Percentiles rank a stretch among this genome's conserved stretches.
phyloP scores from a whole-genome alignment of 2,888 invertebrate genomes.

The Scaptomyza parva region DNA sequence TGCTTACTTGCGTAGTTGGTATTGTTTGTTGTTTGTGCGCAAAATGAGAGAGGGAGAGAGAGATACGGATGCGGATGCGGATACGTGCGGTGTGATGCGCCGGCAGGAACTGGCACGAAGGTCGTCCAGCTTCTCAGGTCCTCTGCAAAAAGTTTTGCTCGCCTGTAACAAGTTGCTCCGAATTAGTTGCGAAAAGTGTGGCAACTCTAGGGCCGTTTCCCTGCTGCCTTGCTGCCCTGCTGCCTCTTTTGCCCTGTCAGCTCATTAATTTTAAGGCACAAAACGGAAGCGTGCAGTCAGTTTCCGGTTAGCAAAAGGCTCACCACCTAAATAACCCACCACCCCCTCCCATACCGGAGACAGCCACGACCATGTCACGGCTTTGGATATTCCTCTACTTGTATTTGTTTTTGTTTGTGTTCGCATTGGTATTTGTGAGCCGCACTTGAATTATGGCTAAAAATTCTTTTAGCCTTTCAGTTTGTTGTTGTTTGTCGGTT shows the following conservation, averaged over 20 bases:
- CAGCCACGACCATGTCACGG: constrained; percentile 61
- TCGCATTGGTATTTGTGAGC: constrained; percentile 50
- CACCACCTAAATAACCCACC: constrained; percentile 22
- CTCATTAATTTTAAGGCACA: constrained; percentile 79
- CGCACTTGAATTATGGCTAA: constrained; percentile 71
- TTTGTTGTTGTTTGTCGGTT: constrained; percentile 36
- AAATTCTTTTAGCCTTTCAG: constrained; percentile 57
- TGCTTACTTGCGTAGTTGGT: constrained; percentile 4
- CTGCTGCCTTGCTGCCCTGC: constrained; percentile 2
- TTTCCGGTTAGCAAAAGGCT: constrained; percentile 73
- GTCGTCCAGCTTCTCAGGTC: constrained; percentile 59
- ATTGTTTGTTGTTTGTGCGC: constrained; percentile 34
- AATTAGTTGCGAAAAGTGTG: constrained; percentile 79
- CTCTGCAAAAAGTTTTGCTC: constrained; percentile 63
- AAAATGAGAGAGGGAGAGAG: constrained; percentile 4
- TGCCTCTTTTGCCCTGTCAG: constrained; percentile 49
- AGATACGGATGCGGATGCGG: constrained; percentile 55
- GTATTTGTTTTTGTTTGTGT: constrained; percentile 3
- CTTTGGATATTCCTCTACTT: constrained; percentile 45
- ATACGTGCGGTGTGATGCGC: constrained; percentile 74
- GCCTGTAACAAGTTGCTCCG: constrained; percentile 74
- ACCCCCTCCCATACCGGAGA: constrained; percentile 48
- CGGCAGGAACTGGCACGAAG: constrained; percentile 76
- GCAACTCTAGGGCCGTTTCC: constrained; percentile 67
- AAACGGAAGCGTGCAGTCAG: constrained; percentile 81